A percentile compares a stretch with the other conserved stretches of the same genome.
These are phyloP conservation scores for Cataglyphis albicans DNA, from an alignment of 2,888 invertebrate genomes.

Conservation along the genomic window DNA sequence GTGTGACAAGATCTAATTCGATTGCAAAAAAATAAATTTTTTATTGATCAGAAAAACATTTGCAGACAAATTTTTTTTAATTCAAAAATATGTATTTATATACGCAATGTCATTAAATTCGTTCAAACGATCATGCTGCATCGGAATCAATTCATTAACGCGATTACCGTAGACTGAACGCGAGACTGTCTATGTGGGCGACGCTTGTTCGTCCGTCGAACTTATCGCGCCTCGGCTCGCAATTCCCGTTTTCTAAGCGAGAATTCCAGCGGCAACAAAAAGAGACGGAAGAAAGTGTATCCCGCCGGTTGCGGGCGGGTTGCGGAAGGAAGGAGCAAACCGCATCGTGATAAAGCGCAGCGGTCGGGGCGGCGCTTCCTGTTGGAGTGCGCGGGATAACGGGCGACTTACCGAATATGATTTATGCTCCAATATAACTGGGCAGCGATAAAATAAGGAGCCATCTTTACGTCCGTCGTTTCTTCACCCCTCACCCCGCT, in stretches of 20 bases:
- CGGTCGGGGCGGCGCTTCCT: conserved; percentile 70
- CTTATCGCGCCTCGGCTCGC: conserved; percentile 65
- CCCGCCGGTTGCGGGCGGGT: conserved; percentile 45
- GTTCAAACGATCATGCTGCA: background rate
- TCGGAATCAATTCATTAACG: conserved; percentile 36
- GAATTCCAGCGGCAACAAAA: conserved; percentile 53
- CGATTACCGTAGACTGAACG: conserved; percentile 13
- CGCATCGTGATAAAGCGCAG: conserved; percentile 74
- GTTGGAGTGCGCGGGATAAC: conserved; percentile 73
- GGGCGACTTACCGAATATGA: conserved; percentile 82
- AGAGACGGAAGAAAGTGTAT: conserved; percentile 51
- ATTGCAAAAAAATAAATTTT: conserved; percentile 18
- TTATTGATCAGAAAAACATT: background rate
- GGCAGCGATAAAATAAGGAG: conserved; percentile 80
- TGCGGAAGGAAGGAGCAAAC: conserved; percentile 60
- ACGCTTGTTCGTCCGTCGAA: conserved; percentile 60
- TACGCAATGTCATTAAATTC: background rate
- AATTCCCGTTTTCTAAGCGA: conserved; percentile 25
- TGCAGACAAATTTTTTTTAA: background rate
- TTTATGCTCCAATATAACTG: conserved; percentile 82
- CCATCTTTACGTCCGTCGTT: conserved; percentile 64
- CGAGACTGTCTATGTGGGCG: conserved; percentile 53
- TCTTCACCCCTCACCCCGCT: conserved; percentile 21
- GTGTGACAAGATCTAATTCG: background rate
- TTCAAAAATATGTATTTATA: background rate